Evolutionary conservation across 1,140 invertebrate species (phyloP).

Genomic region (Drosophila yakuba): DNA sequence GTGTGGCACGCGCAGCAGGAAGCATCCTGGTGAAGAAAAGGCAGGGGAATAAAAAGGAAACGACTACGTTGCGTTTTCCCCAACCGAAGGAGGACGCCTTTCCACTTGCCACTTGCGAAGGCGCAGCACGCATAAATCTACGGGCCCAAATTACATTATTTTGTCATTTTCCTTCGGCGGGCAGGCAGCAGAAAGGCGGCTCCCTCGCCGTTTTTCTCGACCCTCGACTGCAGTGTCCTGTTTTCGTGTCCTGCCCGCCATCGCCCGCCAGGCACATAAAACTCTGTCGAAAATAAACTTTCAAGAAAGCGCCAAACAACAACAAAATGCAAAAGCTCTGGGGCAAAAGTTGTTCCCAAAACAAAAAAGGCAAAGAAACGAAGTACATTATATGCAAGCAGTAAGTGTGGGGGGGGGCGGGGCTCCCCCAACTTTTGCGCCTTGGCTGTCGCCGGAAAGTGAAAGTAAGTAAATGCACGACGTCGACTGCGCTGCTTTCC

Average conservation of each 20-base stretch:
- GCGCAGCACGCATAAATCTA: constrained; percentile 83
- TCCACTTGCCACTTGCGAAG: constrained; percentile 43
- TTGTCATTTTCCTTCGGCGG: constrained; percentile 68
- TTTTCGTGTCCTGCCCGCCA: constrained; percentile 35
- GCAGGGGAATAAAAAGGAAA: constrained; percentile 49
- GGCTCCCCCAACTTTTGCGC: constrained; percentile 11
- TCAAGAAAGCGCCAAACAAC: constrained; percentile 41
- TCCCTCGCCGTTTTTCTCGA: constrained; percentile 4
- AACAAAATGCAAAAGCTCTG: constrained; percentile 80
- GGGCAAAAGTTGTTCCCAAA: constrained; percentile 67
- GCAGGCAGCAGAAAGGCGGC: constrained; percentile 7
- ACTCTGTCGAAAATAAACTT: constrained; percentile 81
- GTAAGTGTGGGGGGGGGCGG: background rate
- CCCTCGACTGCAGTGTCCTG: constrained; percentile 61
- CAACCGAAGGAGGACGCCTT: background rate
- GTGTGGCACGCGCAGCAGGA: constrained; percentile 46
- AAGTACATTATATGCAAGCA: constrained; percentile 81
- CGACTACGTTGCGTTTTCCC: constrained; percentile 71
- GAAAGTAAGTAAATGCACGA: constrained; percentile 63
- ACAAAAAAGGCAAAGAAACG: constrained; percentile 9
- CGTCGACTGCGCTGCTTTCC: constrained; percentile 22
- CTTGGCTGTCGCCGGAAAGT: constrained; percentile 70
- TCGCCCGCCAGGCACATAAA: constrained; percentile 72
- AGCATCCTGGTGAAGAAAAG: constrained; percentile 19
- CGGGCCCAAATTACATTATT: constrained; percentile 82